Evolutionary conservation across 2,113 vertebrate genomes (phyloP), one percentile per base, ranked within the genome.

Genomic region (Asarcornis scutulata): DNA sequence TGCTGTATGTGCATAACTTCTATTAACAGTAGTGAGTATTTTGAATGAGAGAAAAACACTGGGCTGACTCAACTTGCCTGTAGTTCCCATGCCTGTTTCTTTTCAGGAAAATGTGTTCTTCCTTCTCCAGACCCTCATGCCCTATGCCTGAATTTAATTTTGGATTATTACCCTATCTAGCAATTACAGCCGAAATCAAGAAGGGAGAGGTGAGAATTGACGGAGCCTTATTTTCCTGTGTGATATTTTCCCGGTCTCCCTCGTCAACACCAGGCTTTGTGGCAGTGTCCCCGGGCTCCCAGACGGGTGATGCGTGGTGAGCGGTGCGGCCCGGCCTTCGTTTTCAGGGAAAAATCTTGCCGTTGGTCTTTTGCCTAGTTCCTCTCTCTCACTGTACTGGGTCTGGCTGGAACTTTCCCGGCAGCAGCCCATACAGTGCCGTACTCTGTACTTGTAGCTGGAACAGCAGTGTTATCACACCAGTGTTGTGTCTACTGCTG

Each of bases 291-390:
- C 15, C 1, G 8, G 11, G 23, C 11, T 11, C 0, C 17, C 13
- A n/a, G 8, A 0, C 0, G 36, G 29, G 25, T 36, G 25, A 59
- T 27, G 36, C 0, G 0, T 1, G 2, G 7, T 2, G 20, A 38
- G 29, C 34, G 53, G 26, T 27, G 66, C 20, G 17, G 17, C 34
- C 31, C 2, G 5, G 38, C 48, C n/a, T 27, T 29, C 36, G 13
- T 17, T 64, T 64, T 64, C 62, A 40, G 36, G 40, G 62, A 40
- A 64, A 40, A 29, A 40, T 64, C 36, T 29, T 64, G 36, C 13
- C 7, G 32, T 26, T 63, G 21, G 27, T 63, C 14, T 78, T 23
- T 40, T 46, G 56, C 40, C 34, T 38, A 25, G 22, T 62, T 60
- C 42, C 27, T 22, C 42, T 77, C 44, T 29, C 17, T 48, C 14